Percentiles rank a stretch among this genome's conserved stretches.
Conservation (phyloP, 2,113 vertebrate genomes). For the Rhabdornis inornatus region DNA sequence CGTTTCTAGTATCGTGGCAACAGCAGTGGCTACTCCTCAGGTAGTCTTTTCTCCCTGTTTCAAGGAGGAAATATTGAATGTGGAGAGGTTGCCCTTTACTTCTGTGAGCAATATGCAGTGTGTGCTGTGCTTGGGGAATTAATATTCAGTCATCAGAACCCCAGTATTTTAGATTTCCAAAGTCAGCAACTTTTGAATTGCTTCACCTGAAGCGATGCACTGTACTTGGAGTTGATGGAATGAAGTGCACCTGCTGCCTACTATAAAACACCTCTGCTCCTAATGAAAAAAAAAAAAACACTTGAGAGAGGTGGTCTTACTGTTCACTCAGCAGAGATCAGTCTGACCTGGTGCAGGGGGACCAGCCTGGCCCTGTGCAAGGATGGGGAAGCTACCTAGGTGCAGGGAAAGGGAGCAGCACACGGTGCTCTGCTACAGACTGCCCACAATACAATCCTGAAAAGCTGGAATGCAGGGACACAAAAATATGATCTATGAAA, state of each 20-base stretch:
- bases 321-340: not conserved
- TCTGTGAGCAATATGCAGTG: not conserved
- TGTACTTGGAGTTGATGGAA: not conserved
- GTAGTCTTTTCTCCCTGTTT: not conserved
- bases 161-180: not conserved
- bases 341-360: not conserved
- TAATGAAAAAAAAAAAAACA: not conserved
- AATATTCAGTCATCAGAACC: not conserved
- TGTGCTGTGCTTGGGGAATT: not conserved
- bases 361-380: rapidly evolving
- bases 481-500: not conserved
- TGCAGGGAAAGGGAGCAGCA: not conserved
- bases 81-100: not conserved
- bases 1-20: not conserved
- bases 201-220: rapidly evolving
- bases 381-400: not conserved
- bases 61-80: not conserved
- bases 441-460: not conserved
- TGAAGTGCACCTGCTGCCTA: not conserved
- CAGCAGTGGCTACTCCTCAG: not conserved
- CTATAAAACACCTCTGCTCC: not conserved
- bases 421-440: rapidly evolving
- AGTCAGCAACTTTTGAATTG: not conserved
- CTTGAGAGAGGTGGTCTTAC: not conserved
- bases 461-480: rapidly evolving